Evolutionary conservation across 2,113 vertebrate genomes (phyloP).

Genomic region (cat (Felis catus)): F.catus_Fca126_mat1.0 CM031418.1:71840501-71841000

Average conservation of each 20-base stretch:
- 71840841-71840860: no score
- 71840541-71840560: not conserved
- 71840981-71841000: not conserved
- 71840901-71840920: not conserved
- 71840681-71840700: not conserved
- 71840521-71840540: not conserved
- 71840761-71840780: no score
- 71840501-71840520: not conserved
- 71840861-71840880: no score
- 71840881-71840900: no score
- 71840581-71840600: not conserved
- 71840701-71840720: no score
- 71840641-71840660: not conserved
- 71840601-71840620: not conserved
- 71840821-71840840: no score
- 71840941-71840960: not conserved
- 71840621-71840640: not conserved
- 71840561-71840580: not conserved
- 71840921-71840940: not conserved
- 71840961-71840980: slow-evolving; percentile 34
- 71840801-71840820: no score
- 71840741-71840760: no score
- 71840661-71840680: not conserved
- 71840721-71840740: no score
- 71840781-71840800: no score